A percentile compares a stretch with the other conserved stretches of the same genome.
Conservation (phyloP, 1,140 invertebrate genomes). For the Hesperophylax magnus region DNA sequence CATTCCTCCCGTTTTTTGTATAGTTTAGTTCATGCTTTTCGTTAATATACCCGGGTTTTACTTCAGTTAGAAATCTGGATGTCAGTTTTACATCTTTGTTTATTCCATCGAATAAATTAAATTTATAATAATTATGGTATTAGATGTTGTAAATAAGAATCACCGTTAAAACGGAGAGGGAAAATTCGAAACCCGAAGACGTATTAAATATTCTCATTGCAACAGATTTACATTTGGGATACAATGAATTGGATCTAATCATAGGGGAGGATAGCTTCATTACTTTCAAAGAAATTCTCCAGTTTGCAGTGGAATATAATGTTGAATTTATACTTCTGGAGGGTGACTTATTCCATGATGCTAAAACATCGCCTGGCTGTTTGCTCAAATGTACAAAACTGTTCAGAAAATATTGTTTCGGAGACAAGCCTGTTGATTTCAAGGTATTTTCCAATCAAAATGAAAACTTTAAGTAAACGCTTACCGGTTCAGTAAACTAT, state of each 20-base stretch:
- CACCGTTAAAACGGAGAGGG: constrained; percentile 8
- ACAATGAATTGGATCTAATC: constrained; percentile 85
- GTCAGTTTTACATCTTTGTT: no score
- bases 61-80: no score
- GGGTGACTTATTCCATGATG: constrained; percentile 96
- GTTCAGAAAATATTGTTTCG: constrained; percentile 83
- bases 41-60: no score
- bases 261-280: constrained; percentile 90
- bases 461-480: constrained; percentile 68
- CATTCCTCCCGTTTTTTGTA: no score
- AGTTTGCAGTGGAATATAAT: constrained; percentile 82
- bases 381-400: constrained; percentile 83
- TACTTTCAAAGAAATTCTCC: constrained; percentile 96
- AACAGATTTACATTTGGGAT: constrained; percentile 97
- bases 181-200: constrained; percentile 68
- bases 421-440: constrained; percentile 70
- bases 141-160: neutral
- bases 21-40: no score
- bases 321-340: constrained; percentile 92
- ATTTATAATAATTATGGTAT: no score
- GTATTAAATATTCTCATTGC: constrained; percentile 91
- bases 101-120: no score
- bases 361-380: constrained; percentile 82
- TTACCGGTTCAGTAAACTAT: constrained; percentile 88
- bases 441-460: constrained; percentile 81